phyloP scores from a whole-genome alignment of 2,113 vertebrate species.

The Meles meles region DNA sequence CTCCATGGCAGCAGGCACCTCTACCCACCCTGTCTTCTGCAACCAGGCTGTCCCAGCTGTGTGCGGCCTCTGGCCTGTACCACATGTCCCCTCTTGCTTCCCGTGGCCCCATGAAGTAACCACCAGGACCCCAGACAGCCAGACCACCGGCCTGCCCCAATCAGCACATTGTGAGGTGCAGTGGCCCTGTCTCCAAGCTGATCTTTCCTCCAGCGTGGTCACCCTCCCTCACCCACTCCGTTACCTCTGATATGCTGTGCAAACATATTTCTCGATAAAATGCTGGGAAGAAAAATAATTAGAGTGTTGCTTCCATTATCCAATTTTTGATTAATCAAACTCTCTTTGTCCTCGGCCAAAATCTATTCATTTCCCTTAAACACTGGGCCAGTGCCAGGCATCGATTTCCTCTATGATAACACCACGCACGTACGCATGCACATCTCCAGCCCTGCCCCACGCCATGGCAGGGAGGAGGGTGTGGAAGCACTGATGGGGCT shows the following conservation, averaged over 20 bases:
- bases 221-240: conserved; percentile 2
- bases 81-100: background rate
- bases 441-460: background rate
- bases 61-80: background rate
- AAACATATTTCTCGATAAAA: conserved; percentile 72
- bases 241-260: conserved; percentile 53
- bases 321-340: conserved; percentile 79
- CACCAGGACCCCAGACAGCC: background rate
- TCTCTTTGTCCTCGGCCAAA: conserved; percentile 72
- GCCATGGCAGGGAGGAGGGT: background rate
- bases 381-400: conserved; percentile 69
- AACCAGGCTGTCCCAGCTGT: background rate
- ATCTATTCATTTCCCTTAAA: conserved; percentile 73
- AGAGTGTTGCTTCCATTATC: conserved; percentile 76
- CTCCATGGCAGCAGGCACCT: background rate
- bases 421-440: background rate
- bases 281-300: conserved; percentile 73
- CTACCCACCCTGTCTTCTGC: background rate
- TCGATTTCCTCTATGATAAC: conserved; percentile 54
- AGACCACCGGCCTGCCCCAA: background rate
- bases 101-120: background rate
- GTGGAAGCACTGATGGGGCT: background rate
- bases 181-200: background rate
- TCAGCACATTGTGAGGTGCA: accelerated
- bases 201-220: background rate